Conservation (phyloP, 2,113 vertebrate genomes). For the Hymenochirus boettgeri region DNA sequence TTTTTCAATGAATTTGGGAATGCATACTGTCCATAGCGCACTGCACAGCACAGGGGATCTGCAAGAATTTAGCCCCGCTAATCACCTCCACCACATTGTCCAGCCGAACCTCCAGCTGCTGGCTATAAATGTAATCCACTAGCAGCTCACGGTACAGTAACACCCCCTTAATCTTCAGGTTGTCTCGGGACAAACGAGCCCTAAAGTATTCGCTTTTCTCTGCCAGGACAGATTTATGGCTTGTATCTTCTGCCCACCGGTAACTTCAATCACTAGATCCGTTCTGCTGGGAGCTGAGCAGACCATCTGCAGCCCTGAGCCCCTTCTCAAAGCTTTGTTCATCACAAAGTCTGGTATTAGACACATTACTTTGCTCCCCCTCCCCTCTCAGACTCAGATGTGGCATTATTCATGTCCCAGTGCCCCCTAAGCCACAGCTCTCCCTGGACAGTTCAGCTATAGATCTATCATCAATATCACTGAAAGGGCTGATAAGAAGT, state of each 20-base stretch:
- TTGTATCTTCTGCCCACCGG: conserved; percentile 79
- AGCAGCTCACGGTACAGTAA: conserved; percentile 79
- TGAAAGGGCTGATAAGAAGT: background rate
- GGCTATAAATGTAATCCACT: conserved; percentile 85
- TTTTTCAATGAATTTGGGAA: conserved; percentile 78
- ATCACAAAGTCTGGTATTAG: background rate
- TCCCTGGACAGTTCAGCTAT: conserved; percentile 20
- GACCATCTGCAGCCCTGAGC: conserved; percentile 27
- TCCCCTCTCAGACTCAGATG: conserved; percentile 12
- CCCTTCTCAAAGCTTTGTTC: too few species aligned
- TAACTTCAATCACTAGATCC: conserved; percentile 88
- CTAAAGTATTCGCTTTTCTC: conserved; percentile 95
- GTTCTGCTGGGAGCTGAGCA: conserved; percentile 46
- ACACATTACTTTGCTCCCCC: conserved; percentile 19
- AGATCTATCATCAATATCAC: conserved; percentile 24
- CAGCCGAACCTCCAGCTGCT: conserved; percentile 78
- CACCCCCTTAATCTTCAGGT: conserved; percentile 86
- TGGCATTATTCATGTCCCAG: conserved; percentile 23
- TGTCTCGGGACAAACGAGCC: conserved; percentile 83
- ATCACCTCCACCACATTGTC: conserved; percentile 89
- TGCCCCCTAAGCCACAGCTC: background rate
- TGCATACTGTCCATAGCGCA: conserved; percentile 85
- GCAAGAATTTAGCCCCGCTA: conserved; percentile 88
- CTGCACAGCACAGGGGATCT: conserved; percentile 88
- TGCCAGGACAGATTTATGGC: conserved; percentile 89